Base-by-base conservation (phyloP, 2,797 vertebrate species). In the Pseudochirops corinnae region DNA sequence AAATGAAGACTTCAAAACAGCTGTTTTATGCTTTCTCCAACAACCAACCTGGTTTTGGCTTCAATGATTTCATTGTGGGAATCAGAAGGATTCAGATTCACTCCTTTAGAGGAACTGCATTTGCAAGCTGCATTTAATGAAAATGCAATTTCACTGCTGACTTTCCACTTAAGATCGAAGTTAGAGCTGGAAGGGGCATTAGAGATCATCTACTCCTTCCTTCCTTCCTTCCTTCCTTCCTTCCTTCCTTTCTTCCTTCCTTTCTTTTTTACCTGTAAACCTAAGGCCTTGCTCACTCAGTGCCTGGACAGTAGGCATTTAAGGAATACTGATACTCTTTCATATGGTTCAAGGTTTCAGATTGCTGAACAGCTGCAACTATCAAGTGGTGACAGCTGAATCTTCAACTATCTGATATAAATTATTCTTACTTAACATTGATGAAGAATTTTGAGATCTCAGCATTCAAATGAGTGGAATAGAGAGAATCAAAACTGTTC, bases 351-450 rank as follows among this genome's bases (percentile, higher is more conserved):
- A 39, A n/a, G 62, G 58, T 96, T 97, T 93, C 39, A 82, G 94
- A 92, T 55, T 90, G 67, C 90, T 46, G 6, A 26, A 33, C 4
- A 96, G 58, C 28, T 39, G 92, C 26, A 87, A 90, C 56, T 97
- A 97, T 95, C 90, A 97, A 96, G 90, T 57, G 90, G 92, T 93
- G 95, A 33, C 60, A 94, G 91, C 9, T 92, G 21, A 46, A 24
- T 39, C 7, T 82, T 46, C 93, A 95, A 18, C 46, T 82, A 62
- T 57, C 56, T 29, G 28, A 97, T 67, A 56, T 92, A 98, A 97
- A 95, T 91, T 92, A 95, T 97, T 96, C n/a, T 90, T 92, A 97
- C 97, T 93, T 97, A 97, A 97, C 97, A 97, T 96, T 96, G 96
- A 94, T 95, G 91, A 97, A 90, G 92, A 93, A 95, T 94, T 74